Evolutionary conservation across 2,888 invertebrate species (phyloP).

Genomic region (Troides helena): DNA sequence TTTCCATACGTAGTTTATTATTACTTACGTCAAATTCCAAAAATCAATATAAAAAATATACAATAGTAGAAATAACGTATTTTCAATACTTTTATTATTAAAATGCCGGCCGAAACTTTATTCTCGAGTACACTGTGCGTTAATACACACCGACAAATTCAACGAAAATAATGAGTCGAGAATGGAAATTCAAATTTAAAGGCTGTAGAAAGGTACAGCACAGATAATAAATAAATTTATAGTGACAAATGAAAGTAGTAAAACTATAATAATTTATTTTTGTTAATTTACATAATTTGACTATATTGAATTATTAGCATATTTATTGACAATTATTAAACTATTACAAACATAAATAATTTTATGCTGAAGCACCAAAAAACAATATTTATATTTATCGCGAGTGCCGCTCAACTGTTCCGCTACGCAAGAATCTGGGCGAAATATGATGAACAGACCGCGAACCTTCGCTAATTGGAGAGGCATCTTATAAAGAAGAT

Average conservation of each 20-base stretch:
- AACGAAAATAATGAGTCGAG: slow-evolving; percentile 18
- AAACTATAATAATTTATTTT: background rate
- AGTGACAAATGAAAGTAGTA: background rate
- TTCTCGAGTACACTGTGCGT: slow-evolving; percentile 1
- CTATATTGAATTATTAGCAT: background rate
- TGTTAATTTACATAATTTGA: background rate
- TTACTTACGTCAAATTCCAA: slow-evolving; percentile 14
- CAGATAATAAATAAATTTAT: slow-evolving; percentile 5
- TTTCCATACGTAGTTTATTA: slow-evolving; percentile 1
- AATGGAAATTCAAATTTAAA: slow-evolving; percentile 24
- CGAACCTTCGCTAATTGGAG: no score
- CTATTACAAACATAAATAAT: no score
- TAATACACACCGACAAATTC: slow-evolving; percentile 8
- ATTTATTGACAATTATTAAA: background rate
- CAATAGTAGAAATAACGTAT: background rate
- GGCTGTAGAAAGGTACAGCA: slow-evolving; percentile 14
- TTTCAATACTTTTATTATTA: slow-evolving; percentile 10
- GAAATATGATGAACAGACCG: no score
- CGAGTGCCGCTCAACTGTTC: no score
- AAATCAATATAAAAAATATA: slow-evolving; percentile 5
- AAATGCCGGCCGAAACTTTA: slow-evolving; percentile 19
- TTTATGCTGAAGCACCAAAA: no score
- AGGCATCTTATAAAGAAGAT: no score
- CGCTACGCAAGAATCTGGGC: no score
- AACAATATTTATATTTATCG: no score